A percentile compares a stretch with the other conserved stretches of the same genome.
These are phyloP conservation scores for Caenorhabditis tropicalis DNA, from an alignment of 1,140 invertebrate genomes.

Conservation along the genomic window DNA sequence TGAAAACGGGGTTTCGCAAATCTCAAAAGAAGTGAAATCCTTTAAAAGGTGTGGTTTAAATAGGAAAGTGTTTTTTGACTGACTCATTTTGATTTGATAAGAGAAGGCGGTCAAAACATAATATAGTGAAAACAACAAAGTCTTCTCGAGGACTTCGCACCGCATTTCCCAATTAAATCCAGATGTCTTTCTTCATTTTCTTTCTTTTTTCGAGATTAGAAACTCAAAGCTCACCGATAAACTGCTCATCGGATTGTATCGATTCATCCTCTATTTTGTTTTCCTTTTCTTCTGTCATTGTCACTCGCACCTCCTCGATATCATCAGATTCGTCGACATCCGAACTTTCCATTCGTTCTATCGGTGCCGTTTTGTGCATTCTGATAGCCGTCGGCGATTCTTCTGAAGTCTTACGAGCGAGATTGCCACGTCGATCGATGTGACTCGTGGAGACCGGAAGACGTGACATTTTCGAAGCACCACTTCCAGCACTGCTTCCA, in stretches of 20 bases:
- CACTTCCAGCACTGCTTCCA: neutral
- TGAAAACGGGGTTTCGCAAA: too few species aligned
- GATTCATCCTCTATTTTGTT: neutral
- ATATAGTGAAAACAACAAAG: neutral
- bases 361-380: constrained; percentile 18
- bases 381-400: neutral
- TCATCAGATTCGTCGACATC: neutral
- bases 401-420: neutral
- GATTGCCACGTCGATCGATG: neutral
- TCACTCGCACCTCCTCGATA: neutral
- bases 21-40: too few species aligned
- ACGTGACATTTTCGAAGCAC: neutral
- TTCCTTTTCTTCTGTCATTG: constrained; percentile 18
- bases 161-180: neutral
- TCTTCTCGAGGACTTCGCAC: neutral
- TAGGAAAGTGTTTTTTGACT: too few species aligned
- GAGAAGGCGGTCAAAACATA: neutral
- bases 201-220: too few species aligned
- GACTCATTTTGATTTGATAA: too few species aligned
- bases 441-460: constrained; percentile 7
- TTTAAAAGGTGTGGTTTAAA: too few species aligned
- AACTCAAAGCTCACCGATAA: neutral
- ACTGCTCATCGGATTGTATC: neutral
- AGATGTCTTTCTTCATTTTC: constrained; percentile 1
- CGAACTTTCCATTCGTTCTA: constrained; percentile 7